Evolutionary conservation across 2,888 invertebrate species (phyloP).

Genomic region (Leistus spinibarbis): DNA sequence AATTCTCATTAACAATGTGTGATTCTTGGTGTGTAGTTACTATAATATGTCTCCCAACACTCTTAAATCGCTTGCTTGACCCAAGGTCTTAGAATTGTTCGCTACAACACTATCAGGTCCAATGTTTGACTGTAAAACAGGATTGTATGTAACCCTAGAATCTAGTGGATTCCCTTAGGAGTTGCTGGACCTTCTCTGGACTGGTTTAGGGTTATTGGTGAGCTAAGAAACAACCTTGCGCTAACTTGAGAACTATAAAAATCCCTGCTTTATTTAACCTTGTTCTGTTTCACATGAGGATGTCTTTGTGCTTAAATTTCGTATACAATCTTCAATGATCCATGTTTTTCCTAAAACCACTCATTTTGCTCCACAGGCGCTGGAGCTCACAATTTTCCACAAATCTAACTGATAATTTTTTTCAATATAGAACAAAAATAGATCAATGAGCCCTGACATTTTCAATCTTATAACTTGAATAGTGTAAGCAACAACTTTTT

Average conservation of each 20-base stretch:
- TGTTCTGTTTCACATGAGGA: not conserved
- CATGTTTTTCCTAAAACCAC: too few species aligned
- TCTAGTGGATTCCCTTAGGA: not conserved
- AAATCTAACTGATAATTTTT: too few species aligned
- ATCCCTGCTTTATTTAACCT: not conserved
- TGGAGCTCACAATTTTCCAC: too few species aligned
- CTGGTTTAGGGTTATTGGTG: conserved; percentile 9
- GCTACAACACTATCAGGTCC: not conserved
- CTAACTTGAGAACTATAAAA: conserved; percentile 3
- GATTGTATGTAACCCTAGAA: not conserved
- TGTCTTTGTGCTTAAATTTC: too few species aligned
- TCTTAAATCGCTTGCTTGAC: not conserved
- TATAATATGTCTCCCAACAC: not conserved
- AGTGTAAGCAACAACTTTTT: too few species aligned
- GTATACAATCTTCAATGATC: too few species aligned
- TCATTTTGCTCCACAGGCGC: too few species aligned
- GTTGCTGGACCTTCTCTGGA: not conserved
- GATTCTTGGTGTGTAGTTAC: too few species aligned
- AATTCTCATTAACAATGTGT: too few species aligned
- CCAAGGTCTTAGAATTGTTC: not conserved
- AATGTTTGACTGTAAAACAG: not conserved
- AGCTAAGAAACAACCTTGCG: not conserved
- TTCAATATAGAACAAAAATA: too few species aligned
- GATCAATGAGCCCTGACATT: too few species aligned
- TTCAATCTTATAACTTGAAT: too few species aligned